Conservation (phyloP, 1,140 invertebrate species). For the Plutomurus gul region DNA sequence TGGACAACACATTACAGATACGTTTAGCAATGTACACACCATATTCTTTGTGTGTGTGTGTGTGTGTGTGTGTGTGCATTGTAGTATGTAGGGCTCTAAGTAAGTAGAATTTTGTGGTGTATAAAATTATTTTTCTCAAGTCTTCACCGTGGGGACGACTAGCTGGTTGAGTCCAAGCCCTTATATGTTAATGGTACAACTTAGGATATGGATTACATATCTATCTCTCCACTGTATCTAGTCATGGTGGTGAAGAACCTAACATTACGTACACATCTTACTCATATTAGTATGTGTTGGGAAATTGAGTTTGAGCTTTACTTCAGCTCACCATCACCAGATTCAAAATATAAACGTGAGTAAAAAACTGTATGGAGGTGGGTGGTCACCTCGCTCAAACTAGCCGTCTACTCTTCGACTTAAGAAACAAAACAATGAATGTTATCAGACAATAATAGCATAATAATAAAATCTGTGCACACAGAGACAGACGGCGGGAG, state of each 20-base stretch:
- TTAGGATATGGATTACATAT: no score
- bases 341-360: background rate
- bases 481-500: background rate
- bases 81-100: background rate
- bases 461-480: slow-evolving; percentile 12
- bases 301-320: background rate
- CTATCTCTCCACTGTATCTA: no score
- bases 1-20: background rate
- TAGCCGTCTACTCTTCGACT: slow-evolving; percentile 30
- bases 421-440: slow-evolving; percentile 33
- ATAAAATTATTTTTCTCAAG: slow-evolving; percentile 16
- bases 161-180: background rate
- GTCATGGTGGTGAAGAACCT: no score
- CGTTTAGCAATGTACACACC: no score
- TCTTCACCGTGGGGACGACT: background rate
- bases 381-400: slow-evolving; percentile 42
- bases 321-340: background rate
- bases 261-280: no score
- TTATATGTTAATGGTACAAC: slow-evolving; percentile 21
- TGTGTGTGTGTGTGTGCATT: no score
- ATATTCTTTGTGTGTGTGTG: no score
- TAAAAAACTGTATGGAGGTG: slow-evolving; percentile 39
- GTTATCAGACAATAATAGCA: slow-evolving; percentile 26
- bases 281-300: background rate
- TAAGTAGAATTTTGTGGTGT: slow-evolving; percentile 19